Evolutionary conservation across 1,140 invertebrate species (phyloP).

Genomic region (Diorhabda carinulata): DNA sequence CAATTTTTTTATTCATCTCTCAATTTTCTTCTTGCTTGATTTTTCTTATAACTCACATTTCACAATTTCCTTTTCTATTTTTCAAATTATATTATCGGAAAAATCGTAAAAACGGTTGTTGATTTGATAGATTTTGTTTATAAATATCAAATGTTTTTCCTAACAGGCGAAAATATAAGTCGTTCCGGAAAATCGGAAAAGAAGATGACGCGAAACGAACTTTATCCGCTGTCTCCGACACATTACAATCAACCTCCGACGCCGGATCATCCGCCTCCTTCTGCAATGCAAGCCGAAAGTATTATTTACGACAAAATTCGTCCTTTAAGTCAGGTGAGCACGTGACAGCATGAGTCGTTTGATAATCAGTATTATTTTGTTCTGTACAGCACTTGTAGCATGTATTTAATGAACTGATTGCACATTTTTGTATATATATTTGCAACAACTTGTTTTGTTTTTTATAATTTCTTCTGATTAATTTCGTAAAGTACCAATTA

Average conservation of each 20-base stretch:
- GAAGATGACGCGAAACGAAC: conserved; percentile 39
- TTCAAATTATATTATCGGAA: no score
- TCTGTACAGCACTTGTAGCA: conserved; percentile 15
- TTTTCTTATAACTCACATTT: no score
- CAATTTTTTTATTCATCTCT: no score
- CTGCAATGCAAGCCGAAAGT: conserved; percentile 82
- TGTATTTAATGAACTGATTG: conserved; percentile 9
- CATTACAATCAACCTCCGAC: conserved; percentile 90
- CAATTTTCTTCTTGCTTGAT: no score
- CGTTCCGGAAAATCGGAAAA: conserved; percentile 38
- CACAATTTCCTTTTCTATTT: no score
- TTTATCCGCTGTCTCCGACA: conserved; percentile 71
- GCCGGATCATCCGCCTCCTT: conserved; percentile 90
- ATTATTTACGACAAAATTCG: conserved; percentile 87
- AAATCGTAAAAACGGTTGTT: no score
- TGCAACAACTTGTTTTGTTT: not conserved
- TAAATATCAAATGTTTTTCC: not conserved
- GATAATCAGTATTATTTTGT: conserved; percentile 12
- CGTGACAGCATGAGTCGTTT: conserved; percentile 16
- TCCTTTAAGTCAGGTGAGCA: conserved; percentile 78
- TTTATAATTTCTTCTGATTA: no score
- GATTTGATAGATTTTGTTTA: no score
- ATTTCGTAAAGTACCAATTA: no score
- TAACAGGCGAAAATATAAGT: conserved; percentile 26
- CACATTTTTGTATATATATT: not conserved